Conservation (phyloP, 2,797 vertebrate genomes). For the Heterohyrax brucei region DNA sequence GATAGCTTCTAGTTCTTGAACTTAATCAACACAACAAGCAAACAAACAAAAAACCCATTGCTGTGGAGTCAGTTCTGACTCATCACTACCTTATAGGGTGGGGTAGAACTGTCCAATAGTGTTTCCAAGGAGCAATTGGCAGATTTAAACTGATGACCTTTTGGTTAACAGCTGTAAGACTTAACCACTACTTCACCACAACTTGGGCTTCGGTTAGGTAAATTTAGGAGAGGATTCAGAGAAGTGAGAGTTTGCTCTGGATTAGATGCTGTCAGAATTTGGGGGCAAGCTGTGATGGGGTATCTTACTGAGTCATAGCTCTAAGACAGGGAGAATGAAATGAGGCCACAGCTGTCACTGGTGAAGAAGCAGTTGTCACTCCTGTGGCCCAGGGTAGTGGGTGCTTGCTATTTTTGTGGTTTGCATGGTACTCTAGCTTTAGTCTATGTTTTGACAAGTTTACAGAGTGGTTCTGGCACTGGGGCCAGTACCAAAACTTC, state of each 20-base stretch:
- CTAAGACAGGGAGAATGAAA: not conserved
- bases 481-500: too few species aligned
- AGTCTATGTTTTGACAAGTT: not conserved
- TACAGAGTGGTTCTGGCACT: not conserved
- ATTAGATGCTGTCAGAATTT: not conserved
- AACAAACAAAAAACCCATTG: too few species aligned
- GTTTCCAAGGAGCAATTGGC: too few species aligned
- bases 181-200: too few species aligned
- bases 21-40: too few species aligned
- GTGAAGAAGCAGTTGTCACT: not conserved
- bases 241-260: not conserved
- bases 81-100: too few species aligned
- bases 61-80: too few species aligned
- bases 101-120: too few species aligned
- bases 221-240: not conserved
- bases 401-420: not conserved
- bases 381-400: not conserved
- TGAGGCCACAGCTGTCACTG: not conserved
- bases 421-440: not conserved
- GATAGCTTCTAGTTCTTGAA: too few species aligned
- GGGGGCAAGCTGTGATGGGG: not conserved
- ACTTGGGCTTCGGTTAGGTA: not conserved
- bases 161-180: too few species aligned
- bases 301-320: not conserved
- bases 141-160: too few species aligned